These are phyloP conservation scores for Drosophila athabasca DNA, from an alignment of 1,140 invertebrate genomes.

Conservation along the genomic window DNA sequence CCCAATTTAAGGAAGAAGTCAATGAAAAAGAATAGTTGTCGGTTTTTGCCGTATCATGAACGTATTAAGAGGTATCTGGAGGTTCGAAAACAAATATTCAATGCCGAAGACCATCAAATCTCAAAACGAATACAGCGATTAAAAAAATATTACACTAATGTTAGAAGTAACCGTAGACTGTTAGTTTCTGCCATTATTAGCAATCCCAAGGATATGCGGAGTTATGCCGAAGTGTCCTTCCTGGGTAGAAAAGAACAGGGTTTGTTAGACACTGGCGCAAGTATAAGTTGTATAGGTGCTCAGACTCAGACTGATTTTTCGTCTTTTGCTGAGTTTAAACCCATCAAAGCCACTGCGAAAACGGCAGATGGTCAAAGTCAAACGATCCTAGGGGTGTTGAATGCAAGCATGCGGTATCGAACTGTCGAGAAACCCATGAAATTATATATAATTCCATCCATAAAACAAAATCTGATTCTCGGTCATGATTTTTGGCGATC, in stretches of 20 bases:
- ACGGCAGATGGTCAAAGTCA: constrained; percentile 17
- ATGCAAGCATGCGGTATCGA: background rate
- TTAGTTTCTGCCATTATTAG: constrained; percentile 9
- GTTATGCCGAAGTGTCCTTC: too few species aligned
- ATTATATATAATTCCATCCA: constrained; percentile 15
- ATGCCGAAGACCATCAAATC: too few species aligned
- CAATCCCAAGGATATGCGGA: too few species aligned
- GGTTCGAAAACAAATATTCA: background rate
- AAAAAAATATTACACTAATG: background rate
- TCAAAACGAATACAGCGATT: background rate
- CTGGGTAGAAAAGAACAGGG: constrained; percentile 1
- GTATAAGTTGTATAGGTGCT: constrained; percentile 19
- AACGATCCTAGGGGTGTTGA: constrained; percentile 1
- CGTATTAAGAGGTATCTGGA: constrained; percentile 1
- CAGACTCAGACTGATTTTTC: constrained; percentile 3
- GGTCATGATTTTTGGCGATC: too few species aligned
- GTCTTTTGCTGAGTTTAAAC: constrained; percentile 3
- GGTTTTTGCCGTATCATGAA: background rate
- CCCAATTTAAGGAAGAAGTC: background rate
- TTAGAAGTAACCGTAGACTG: constrained; percentile 5
- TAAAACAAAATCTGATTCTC: background rate
- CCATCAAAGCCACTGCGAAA: constrained; percentile 1
- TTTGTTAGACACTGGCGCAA: constrained; percentile 21
- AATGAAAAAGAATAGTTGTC: background rate
- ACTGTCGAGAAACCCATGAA: background rate